phyloP scores from a whole-genome alignment of 2,888 invertebrate genomes.

The Ashinkailepas kermadecensis region DNA sequence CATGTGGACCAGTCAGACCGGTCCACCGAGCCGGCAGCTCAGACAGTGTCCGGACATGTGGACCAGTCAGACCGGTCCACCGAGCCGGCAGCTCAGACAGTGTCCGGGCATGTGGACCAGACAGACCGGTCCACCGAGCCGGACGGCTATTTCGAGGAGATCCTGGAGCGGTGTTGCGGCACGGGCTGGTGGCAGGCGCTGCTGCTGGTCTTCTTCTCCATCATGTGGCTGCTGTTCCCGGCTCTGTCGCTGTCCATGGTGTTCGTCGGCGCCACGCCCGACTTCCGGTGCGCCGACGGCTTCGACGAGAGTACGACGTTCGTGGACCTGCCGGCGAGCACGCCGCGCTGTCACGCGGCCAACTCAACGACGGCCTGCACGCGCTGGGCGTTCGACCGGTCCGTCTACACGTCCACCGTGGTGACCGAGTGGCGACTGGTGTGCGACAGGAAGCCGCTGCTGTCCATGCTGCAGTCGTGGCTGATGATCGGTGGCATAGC shows the following conservation, averaged over 20 bases:
- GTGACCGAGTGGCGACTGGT: slow-evolving; percentile 33
- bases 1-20: no score
- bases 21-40: no score
- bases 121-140: no score
- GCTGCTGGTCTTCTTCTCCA: neutral
- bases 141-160: neutral
- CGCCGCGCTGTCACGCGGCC: neutral
- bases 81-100: no score
- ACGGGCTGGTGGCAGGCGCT: neutral
- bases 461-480: slow-evolving; percentile 31
- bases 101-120: no score
- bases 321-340: slow-evolving; percentile 7
- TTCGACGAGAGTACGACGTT: neutral
- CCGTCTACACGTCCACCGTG: slow-evolving; percentile 27
- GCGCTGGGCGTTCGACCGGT: slow-evolving; percentile 27
- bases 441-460: slow-evolving; percentile 28
- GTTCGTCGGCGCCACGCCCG: slow-evolving; percentile 25
- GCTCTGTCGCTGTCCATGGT: slow-evolving; percentile 3
- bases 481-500: slow-evolving; percentile 33
- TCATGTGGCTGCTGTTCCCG: slow-evolving; percentile 24
- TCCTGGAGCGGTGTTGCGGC: neutral
- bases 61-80: no score
- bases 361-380: slow-evolving; percentile 22
- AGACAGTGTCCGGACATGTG: no score
- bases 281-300: neutral